Conservation (phyloP, 2,888 invertebrate species). For the Mesopsocus fuscifrons region DNA sequence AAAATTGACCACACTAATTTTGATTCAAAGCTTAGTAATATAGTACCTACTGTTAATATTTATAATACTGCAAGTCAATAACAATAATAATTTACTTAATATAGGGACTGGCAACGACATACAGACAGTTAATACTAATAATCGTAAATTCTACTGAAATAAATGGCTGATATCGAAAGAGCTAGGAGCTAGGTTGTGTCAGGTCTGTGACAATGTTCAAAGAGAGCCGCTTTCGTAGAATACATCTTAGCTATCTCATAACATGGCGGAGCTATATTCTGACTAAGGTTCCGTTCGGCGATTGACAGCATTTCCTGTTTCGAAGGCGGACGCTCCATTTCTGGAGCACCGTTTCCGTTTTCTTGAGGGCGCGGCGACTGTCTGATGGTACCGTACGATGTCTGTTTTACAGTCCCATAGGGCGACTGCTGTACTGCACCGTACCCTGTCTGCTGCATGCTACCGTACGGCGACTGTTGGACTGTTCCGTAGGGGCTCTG, state of each 20-base stretch:
- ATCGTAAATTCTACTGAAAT: too few species aligned
- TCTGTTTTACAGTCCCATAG: background rate
- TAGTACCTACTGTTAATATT: too few species aligned
- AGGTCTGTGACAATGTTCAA: background rate
- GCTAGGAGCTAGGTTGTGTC: too few species aligned
- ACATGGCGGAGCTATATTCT: constrained; percentile 7
- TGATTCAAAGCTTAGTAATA: too few species aligned
- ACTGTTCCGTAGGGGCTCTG: background rate
- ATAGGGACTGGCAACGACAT: too few species aligned
- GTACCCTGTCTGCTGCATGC: background rate
- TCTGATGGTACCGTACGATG: background rate
- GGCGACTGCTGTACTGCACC: background rate
- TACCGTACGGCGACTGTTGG: background rate
- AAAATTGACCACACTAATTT: too few species aligned
- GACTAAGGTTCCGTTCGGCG: background rate
- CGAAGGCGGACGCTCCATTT: constrained; percentile 3
- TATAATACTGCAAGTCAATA: too few species aligned
- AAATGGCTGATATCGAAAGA: too few species aligned
- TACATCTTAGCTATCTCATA: constrained; percentile 8
- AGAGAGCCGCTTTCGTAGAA: constrained; percentile 8
- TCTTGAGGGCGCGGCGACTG: background rate
- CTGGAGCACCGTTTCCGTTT: background rate
- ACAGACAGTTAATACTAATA: too few species aligned
- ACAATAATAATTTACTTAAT: too few species aligned
- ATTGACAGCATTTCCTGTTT: constrained; percentile 2